Evolutionary conservation across 2,113 vertebrate genomes (phyloP).

Genomic region (Falco punctatus): DNA sequence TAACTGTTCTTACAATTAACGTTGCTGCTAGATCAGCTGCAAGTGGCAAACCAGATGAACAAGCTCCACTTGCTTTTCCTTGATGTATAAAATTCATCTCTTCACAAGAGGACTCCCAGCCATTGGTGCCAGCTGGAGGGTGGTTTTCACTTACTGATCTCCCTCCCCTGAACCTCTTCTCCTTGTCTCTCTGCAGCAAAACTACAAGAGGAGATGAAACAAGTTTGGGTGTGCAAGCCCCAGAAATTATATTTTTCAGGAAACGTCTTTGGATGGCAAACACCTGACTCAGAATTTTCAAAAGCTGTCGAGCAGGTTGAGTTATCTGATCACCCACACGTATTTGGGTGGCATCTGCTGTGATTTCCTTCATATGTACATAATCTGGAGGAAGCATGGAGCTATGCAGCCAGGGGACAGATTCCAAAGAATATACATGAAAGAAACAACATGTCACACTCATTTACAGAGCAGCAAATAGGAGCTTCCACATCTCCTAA

Average conservation of each 20-base stretch:
- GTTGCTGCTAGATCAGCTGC: not conserved
- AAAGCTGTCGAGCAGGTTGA: slow-evolving; percentile 21
- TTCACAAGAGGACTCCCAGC: not conserved
- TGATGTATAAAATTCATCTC: not conserved
- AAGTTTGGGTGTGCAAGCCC: not conserved
- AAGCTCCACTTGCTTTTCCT: not conserved
- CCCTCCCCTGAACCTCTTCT: not conserved
- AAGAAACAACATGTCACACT: not conserved
- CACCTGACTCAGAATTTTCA: slow-evolving; percentile 38
- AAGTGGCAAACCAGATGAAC: slow-evolving; percentile 1
- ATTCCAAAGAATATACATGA: slow-evolving; percentile 1
- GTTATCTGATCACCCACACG: slow-evolving; percentile 63
- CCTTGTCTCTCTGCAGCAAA: not conserved
- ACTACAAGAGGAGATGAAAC: not conserved
- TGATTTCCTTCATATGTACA: slow-evolving; percentile 29
- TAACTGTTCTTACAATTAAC: not conserved
- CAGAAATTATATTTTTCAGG: not conserved
- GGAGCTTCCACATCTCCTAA: not conserved
- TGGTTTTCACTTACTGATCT: not conserved
- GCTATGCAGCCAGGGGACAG: not conserved
- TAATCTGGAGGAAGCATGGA: slow-evolving; percentile 39
- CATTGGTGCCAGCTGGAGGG: not conserved
- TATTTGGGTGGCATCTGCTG: slow-evolving; percentile 59
- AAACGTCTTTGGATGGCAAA: slow-evolving; percentile 3
- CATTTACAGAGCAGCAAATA: not conserved